These are phyloP conservation scores for Anisognathus igniventris DNA, from an alignment of 2,797 vertebrate species.

Conservation along the genomic window DNA sequence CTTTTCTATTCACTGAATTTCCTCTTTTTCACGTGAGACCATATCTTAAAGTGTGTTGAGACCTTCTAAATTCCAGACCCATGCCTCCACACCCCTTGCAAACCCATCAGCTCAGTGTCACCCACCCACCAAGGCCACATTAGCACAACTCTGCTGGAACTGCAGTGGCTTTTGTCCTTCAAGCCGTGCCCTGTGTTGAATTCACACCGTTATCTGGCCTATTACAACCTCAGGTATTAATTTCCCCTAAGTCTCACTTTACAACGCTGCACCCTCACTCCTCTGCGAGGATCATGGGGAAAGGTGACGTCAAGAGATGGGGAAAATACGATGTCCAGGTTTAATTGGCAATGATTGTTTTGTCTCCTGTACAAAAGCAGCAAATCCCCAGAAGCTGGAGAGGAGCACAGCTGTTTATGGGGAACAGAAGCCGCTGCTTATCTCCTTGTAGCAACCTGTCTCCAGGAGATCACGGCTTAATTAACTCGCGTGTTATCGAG, in stretches of 20 bases:
- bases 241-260: background rate
- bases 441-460: conserved; percentile 74
- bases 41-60: background rate
- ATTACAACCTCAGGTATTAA: background rate
- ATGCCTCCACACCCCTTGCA: background rate
- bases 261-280: background rate
- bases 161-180: background rate
- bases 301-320: conserved; percentile 22
- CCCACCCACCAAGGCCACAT: background rate
- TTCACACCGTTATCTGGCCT: background rate
- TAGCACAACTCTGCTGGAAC: background rate
- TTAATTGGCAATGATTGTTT: conserved; percentile 60
- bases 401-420: conserved; percentile 65
- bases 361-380: conserved; percentile 68
- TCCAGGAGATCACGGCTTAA: conserved; percentile 76
- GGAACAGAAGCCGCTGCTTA: conserved; percentile 61
- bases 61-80: background rate
- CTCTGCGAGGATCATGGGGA: background rate
- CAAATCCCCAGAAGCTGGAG: conserved; percentile 67
- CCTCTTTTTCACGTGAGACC: background rate
- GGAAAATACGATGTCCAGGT: conserved; percentile 33
- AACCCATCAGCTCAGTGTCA: background rate
- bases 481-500: conserved; percentile 70
- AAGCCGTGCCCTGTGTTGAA: background rate
- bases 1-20: background rate